phyloP scores from a whole-genome alignment of 2,113 vertebrate species.

The Gymnarchus niloticus region DNA sequence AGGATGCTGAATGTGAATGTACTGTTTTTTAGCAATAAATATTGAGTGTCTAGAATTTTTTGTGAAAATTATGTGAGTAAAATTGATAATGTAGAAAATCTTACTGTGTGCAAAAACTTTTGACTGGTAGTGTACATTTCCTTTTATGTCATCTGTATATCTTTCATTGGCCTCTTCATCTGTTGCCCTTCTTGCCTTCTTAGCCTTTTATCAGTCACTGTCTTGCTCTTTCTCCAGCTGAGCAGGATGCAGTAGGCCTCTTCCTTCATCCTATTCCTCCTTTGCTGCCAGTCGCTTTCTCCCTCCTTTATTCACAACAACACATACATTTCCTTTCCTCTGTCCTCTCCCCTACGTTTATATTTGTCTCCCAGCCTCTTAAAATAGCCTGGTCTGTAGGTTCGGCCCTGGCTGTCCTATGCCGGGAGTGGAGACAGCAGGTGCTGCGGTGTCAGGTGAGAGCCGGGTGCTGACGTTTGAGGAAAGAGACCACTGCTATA shows the following conservation, averaged over 20 bases:
- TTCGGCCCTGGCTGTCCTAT: not conserved
- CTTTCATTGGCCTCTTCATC: not conserved
- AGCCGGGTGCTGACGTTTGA: constrained; percentile 1
- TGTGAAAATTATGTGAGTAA: no score
- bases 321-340: not conserved
- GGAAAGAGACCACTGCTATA: not conserved
- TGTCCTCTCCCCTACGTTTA: not conserved
- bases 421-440: constrained; percentile 30
- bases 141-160: not conserved
- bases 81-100: no score
- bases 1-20: no score
- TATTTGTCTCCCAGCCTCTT: constrained; percentile 22
- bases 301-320: not conserved
- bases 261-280: not conserved
- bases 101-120: no score
- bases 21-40: no score
- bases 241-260: no score
- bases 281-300: not conserved
- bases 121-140: no score
- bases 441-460: constrained; percentile 38
- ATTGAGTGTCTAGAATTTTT: no score
- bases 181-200: not conserved
- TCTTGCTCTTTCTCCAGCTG: no score
- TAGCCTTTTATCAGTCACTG: not conserved
- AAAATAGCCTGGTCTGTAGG: constrained; percentile 30